Percentiles rank a stretch among this genome's conserved stretches.
Conservation (phyloP, 2,113 vertebrate genomes). For the Hippocampus zosterae region DNA sequence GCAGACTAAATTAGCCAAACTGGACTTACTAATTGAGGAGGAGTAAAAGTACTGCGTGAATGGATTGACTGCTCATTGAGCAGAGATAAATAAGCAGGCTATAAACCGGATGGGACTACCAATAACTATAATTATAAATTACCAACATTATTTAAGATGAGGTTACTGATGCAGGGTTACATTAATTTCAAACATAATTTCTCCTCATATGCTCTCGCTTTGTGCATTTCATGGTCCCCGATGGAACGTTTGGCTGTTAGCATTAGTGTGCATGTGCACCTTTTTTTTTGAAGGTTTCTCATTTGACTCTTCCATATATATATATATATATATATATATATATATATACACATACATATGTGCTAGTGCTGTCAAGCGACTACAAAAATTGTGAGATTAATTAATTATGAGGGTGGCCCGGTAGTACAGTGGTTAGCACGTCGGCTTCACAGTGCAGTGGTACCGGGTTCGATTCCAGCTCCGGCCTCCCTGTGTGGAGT, state of each 20-base stretch:
- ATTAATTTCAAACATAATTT: constrained; percentile 22
- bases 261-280: neutral
- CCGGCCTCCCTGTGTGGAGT: no score
- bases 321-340: no score
- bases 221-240: neutral
- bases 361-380: no score
- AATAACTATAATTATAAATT: constrained; percentile 38
- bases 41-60: constrained; percentile 50
- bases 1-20: constrained; percentile 63
- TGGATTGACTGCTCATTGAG: constrained; percentile 39
- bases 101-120: constrained; percentile 23
- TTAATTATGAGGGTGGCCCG: no score
- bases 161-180: constrained; percentile 15
- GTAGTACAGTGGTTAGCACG: no score
- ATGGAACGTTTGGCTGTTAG: neutral
- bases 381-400: no score
- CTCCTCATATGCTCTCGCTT: neutral
- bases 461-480: no score
- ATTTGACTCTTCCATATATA: neutral
- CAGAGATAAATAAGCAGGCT: constrained; percentile 46
- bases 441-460: no score
- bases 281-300: neutral
- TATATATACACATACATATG: no score
- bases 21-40: constrained; percentile 60
- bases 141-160: constrained; percentile 27